Evolutionary conservation across 1,140 invertebrate genomes (phyloP).

Genomic region (Drosophila serrata): DNA sequence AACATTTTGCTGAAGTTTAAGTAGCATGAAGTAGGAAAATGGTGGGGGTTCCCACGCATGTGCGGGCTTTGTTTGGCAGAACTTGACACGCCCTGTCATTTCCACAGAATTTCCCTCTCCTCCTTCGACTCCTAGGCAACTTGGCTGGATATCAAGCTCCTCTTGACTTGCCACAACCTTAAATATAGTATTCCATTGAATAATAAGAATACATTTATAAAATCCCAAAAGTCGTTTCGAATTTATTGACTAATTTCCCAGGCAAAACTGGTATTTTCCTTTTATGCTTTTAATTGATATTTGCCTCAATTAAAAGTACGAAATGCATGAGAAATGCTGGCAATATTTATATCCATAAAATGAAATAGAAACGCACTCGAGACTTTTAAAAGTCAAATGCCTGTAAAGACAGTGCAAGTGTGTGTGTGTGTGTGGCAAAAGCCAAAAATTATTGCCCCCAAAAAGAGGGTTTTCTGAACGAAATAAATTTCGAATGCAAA

Average conservation of each 20-base stretch:
- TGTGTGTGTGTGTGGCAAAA: constrained; percentile 41
- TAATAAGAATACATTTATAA: constrained; percentile 30
- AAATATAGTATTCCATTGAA: constrained; percentile 25
- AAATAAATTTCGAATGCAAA: constrained; percentile 73
- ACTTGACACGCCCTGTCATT: constrained; percentile 73
- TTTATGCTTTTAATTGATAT: constrained; percentile 31
- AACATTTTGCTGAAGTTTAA: constrained; percentile 71
- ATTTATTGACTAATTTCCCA: constrained; percentile 32
- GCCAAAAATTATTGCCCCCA: constrained; percentile 61
- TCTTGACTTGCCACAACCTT: constrained; percentile 27
- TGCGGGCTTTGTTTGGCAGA: constrained; percentile 51
- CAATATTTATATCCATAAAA: constrained; percentile 40
- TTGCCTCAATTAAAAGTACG: constrained; percentile 45
- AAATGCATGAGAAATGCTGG: constrained; percentile 29
- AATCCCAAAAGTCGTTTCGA: constrained; percentile 14
- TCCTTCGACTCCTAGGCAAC: neutral
- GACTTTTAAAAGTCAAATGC: constrained; percentile 43
- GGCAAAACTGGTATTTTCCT: neutral
- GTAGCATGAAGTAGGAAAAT: constrained; percentile 52
- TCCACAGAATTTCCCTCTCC: constrained; percentile 42
- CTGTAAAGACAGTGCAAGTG: constrained; percentile 51
- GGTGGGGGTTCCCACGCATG: constrained; percentile 31
- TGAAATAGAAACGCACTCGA: constrained; percentile 43
- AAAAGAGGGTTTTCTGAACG: constrained; percentile 23
- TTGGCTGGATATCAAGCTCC: constrained; percentile 15